Percentiles rank a stretch among this genome's conserved stretches.
phyloP scores from a whole-genome alignment of 2,888 invertebrate genomes.

The Leptinotarsa haldemani region DNA sequence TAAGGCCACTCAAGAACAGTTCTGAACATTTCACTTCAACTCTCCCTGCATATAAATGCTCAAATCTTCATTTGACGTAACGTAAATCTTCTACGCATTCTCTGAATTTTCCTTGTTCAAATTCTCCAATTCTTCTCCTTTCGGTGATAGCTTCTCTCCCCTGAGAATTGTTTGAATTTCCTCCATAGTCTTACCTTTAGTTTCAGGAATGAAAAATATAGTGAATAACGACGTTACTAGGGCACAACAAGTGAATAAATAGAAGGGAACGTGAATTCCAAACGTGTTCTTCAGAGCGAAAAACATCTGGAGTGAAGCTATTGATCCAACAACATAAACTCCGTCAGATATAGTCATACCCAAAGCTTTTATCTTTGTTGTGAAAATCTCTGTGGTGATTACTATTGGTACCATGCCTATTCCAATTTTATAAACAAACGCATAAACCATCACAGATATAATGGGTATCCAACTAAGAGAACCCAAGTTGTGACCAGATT shows the following conservation, averaged over 20 bases:
- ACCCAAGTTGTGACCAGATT: slow-evolving; percentile 49
- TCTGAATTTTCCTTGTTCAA: too few species aligned
- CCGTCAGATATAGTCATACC: slow-evolving; percentile 48
- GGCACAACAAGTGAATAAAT: not conserved
- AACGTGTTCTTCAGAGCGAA: too few species aligned
- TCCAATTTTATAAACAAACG: slow-evolving; percentile 57
- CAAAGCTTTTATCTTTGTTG: slow-evolving; percentile 59
- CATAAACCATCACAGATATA: slow-evolving; percentile 56
- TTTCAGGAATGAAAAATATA: not conserved
- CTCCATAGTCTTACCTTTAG: not conserved
- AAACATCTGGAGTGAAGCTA: not conserved
- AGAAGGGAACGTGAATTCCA: not conserved
- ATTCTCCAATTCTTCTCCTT: not conserved
- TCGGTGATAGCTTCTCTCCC: not conserved
- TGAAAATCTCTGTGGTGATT: slow-evolving; percentile 59
- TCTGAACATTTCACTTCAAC: too few species aligned
- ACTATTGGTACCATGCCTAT: slow-evolving; percentile 60
- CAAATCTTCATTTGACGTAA: too few species aligned
- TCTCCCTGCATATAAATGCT: too few species aligned
- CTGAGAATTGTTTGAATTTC: not conserved
- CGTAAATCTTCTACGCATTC: too few species aligned
- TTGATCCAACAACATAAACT: not conserved
- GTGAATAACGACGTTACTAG: not conserved
- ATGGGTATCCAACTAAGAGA: slow-evolving; percentile 51
- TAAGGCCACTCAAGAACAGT: too few species aligned